Conservation (phyloP, 2,888 invertebrate species). For the Siphlonurus alternatus region DNA sequence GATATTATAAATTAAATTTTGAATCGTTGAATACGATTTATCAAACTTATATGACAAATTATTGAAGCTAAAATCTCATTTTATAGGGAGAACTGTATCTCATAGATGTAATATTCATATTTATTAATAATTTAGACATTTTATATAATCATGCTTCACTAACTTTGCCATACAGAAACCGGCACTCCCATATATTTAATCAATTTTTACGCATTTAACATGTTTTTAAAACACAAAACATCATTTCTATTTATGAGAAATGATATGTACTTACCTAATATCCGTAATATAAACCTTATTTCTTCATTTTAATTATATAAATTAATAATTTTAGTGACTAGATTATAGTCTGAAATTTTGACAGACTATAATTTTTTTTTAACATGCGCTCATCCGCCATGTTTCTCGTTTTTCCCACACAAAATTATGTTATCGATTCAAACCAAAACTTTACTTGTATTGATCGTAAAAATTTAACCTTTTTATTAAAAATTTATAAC, state of each 20-base stretch:
- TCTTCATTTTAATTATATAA: neutral
- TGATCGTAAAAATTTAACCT: neutral
- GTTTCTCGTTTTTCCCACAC: neutral
- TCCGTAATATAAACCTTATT: neutral
- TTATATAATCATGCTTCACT: neutral
- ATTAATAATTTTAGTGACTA: neutral
- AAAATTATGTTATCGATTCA: neutral
- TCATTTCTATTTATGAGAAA: no score
- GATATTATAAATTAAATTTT: neutral
- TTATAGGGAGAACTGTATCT: neutral
- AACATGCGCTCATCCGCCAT: neutral
- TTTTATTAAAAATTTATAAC: neutral
- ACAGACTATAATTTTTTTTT: neutral
- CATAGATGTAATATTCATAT: neutral
- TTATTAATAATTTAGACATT: neutral
- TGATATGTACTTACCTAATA: neutral
- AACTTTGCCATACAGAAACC: neutral
- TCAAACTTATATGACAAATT: neutral
- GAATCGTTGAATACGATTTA: neutral
- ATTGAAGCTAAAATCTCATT: neutral
- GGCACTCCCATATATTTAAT: neutral
- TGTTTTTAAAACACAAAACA: no score
- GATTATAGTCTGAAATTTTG: neutral
- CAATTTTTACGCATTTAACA: neutral
- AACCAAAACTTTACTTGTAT: neutral